phyloP scores from a whole-genome alignment of 2,113 vertebrate species.

The Prietella phreatophila region DNA sequence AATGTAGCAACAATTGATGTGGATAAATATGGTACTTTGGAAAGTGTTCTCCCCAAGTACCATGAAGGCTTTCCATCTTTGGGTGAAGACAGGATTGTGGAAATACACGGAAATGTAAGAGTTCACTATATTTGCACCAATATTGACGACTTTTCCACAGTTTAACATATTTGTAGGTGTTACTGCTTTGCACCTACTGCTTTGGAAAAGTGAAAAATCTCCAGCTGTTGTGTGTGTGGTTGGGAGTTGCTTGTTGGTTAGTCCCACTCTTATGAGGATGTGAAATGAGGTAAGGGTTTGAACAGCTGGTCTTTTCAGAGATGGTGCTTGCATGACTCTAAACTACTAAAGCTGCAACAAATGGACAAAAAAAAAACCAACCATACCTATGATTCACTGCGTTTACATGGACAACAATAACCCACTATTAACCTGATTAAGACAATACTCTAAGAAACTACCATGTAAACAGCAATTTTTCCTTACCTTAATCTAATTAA shows the following conservation, averaged over 20 bases:
- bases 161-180: background rate
- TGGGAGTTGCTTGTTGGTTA: slow-evolving; percentile 54
- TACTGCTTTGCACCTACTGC: too few species aligned
- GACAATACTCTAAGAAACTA: too few species aligned
- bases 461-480: too few species aligned
- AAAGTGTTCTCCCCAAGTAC: background rate
- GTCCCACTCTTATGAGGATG: slow-evolving; percentile 64
- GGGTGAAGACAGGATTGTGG: background rate
- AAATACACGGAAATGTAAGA: background rate
- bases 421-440: too few species aligned
- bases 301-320: slow-evolving; percentile 64
- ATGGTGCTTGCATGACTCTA: slow-evolving; percentile 6
- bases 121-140: background rate
- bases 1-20: background rate
- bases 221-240: background rate
- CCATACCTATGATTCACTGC: too few species aligned
- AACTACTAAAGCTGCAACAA: background rate
- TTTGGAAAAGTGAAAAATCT: too few species aligned
- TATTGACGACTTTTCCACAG: background rate
- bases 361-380: background rate
- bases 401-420: too few species aligned
- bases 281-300: slow-evolving; percentile 72
- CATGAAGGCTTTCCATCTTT: background rate
- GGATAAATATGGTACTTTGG: background rate
- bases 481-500: too few species aligned